A percentile compares a stretch with the other conserved stretches of the same genome.
phyloP scores from a whole-genome alignment of 2,113 vertebrate species.

The Podarcis cretensis region DNA sequence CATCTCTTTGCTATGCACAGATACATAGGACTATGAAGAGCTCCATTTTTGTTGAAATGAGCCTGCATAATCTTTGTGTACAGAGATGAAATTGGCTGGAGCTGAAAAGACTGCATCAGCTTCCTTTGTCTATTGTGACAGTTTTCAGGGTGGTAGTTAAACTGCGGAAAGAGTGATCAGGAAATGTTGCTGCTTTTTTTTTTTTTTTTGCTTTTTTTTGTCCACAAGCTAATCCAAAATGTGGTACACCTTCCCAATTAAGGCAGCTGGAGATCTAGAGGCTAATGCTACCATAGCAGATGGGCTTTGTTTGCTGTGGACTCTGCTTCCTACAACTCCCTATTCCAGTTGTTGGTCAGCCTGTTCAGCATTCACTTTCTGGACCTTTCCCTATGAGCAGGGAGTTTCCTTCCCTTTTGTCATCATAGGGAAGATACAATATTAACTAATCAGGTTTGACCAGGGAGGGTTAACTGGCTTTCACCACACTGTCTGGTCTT shows the following conservation, averaged over 20 bases:
- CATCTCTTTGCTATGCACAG: background rate
- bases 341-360: slow-evolving; percentile 70
- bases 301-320: slow-evolving; percentile 57
- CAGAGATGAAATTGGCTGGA: slow-evolving; percentile 31
- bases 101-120: background rate
- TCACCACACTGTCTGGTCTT: slow-evolving; percentile 8
- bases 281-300: slow-evolving; percentile 52
- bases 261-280: slow-evolving; percentile 51
- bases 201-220: slow-evolving; percentile 46
- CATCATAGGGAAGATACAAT: slow-evolving; percentile 61
- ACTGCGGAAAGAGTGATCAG: background rate
- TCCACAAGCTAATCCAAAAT: slow-evolving; percentile 41
- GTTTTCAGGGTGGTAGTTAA: background rate
- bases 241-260: slow-evolving; percentile 41
- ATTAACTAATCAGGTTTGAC: slow-evolving; percentile 67
- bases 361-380: slow-evolving; percentile 52
- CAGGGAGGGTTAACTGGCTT: slow-evolving; percentile 60
- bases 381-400: slow-evolving; percentile 43
- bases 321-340: slow-evolving; percentile 64
- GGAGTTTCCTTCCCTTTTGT: slow-evolving; percentile 66
- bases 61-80: background rate
- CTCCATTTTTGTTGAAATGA: background rate
- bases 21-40: background rate
- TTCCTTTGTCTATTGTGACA: background rate
- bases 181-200: background rate